Evolutionary conservation across 1,140 invertebrate species (phyloP).

Genomic region (Drosophila ercepeae): DNA sequence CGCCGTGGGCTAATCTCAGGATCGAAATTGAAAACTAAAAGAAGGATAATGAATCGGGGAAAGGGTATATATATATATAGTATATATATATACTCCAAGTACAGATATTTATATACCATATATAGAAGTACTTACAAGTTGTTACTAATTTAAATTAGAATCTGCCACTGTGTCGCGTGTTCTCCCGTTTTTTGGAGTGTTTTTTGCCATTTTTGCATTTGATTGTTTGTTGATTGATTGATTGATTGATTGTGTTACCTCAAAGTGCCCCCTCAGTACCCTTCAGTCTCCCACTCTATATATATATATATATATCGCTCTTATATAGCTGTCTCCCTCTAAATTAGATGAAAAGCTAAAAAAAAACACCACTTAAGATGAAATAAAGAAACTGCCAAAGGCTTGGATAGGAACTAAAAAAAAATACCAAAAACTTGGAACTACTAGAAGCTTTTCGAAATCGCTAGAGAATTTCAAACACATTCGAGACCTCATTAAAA

Average conservation of each 20-base stretch:
- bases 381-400: constrained; percentile 67
- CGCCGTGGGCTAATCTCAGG: constrained; percentile 28
- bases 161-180: constrained; percentile 64
- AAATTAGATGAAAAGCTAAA: constrained; percentile 37
- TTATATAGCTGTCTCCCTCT: constrained; percentile 18
- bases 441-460: not conserved
- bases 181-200: constrained; percentile 46
- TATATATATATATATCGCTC: not conserved
- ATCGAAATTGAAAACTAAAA: constrained; percentile 4
- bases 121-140: constrained; percentile 41
- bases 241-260: constrained; percentile 46
- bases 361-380: constrained; percentile 41
- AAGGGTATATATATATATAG: not conserved
- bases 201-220: constrained; percentile 19
- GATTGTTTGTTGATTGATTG: constrained; percentile 10
- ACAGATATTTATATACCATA: too few species aligned
- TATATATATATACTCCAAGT: not conserved
- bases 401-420: constrained; percentile 34
- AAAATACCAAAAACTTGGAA: constrained; percentile 3
- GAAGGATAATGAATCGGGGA: not conserved
- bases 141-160: constrained; percentile 50
- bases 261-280: constrained; percentile 42
- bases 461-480: constrained; percentile 12
- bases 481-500: not conserved
- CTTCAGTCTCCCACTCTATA: not conserved